Evolutionary conservation across 2,888 invertebrate species (phyloP), one percentile per base, ranked within the genome.

Genomic region (Salpingus planirostris): DNA sequence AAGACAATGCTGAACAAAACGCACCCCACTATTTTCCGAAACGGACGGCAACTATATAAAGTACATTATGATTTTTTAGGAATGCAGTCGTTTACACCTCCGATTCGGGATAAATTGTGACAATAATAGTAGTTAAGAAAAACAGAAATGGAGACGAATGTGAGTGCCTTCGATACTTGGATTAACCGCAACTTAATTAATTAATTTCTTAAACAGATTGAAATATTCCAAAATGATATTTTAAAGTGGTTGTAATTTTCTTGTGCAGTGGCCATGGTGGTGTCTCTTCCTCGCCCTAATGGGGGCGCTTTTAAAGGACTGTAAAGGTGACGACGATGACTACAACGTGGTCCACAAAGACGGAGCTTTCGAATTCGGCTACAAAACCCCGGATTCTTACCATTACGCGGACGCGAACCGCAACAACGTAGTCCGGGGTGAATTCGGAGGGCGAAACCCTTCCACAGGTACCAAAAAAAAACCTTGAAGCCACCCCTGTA

Each of bases 361-460:
- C 65, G 83, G 83, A 55, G 80, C 82, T 11, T 85, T 74, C 52
- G 74, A 79, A 58, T 84, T 83, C 61, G 81, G 82, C 29, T 78
- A 77, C 49, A 80, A 81, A 55, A 70, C 73, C 50, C 83, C 81
- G 2, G 73, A 75, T 42, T 79, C 78, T 51, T 84, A 79, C 58
- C 83, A 84, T 58, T 68, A 65, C 42, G 79, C 80, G 15, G 75
- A 76, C 50, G 76, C 73, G 22, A 78, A 77, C 59, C 70, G 78
- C 45, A 70, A 71, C 27, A 75, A 76, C 15, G 71, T 78, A 26
- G 82, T 81, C 12, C 73, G 77, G 37, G 81, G 81, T 31, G 70
- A 80, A 57, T 81, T 80, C 57, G 83, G 83, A 25, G 74, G 78
- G 38, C 69, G 79, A 49, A 82, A 80, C 61, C 79, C 83, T n/a